Base-by-base conservation (phyloP, 1,140 invertebrate genomes). In the Pinna nobilis region DNA sequence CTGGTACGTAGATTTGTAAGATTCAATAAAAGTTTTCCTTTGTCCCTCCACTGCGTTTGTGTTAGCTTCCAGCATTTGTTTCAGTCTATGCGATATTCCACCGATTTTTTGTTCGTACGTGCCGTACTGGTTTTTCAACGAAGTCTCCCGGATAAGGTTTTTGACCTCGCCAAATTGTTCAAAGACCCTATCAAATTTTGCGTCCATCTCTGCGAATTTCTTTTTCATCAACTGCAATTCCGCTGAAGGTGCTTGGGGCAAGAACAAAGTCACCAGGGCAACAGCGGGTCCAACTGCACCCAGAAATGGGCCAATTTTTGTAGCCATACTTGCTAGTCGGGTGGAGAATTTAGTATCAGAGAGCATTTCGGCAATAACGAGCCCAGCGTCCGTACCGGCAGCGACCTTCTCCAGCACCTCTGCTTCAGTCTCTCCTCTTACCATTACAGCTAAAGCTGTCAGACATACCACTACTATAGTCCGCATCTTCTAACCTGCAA, bases 171-270 rank as follows among this genome's bases (percentile, higher is more conserved):
- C 28, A 13, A 59, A 35, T 20, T 6, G 28, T 30, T 32, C 35
- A 7, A 30, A 23, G n/a, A 59, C 32, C 20, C 35, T 59, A 30
- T 18, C 15, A 15, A 59, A 59, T 13, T 59, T 59, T 0, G 55
- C 25, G 20, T 59, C 55, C 2, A 59, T 32, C 35, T 59, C n/a
- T 35, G 55, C 25, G 20, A 59, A 59, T 59, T 59, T 5, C 15
- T 33, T 18, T 35, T 59, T 59, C 7, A 59, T 11, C 7, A 18
- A 59, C n/a, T 0, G 30, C 20, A 59, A 35, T 4, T 23, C 32
- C 35, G 55, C 23, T 9, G 25, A 23, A 3, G 30, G 28, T 35
- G 30, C 23, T 18, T 13, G 0, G 2, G 55, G 28, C 9, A 53
- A 25, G 25, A 53, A 53, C 1, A 53, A 1, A 1, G 28, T 59